phyloP scores from a whole-genome alignment of 2,888 invertebrate species.

The Archips crataeganus region DNA sequence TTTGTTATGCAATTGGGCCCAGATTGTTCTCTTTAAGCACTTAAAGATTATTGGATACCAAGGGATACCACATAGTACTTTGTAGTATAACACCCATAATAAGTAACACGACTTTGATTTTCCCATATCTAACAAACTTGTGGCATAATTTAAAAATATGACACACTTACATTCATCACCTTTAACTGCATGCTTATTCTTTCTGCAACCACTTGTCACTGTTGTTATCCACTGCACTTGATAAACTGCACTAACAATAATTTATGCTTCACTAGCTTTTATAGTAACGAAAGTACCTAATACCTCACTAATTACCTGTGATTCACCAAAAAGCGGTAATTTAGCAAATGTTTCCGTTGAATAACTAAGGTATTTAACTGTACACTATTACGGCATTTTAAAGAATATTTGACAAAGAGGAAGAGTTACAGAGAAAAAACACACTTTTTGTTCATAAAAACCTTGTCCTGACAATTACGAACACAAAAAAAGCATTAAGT shows the following conservation, averaged over 20 bases:
- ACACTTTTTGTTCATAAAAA: too few relatives aligned
- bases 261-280: constrained; percentile 11
- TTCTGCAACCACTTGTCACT: constrained; percentile 18
- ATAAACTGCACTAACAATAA: constrained; percentile 4
- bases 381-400: too few relatives aligned
- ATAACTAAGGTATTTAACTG: neutral
- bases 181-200: constrained; percentile 17
- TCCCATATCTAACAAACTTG: neutral
- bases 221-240: constrained; percentile 17
- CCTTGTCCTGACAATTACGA: too few relatives aligned
- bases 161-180: constrained; percentile 33
- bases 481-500: too few relatives aligned
- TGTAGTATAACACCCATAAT: too few relatives aligned
- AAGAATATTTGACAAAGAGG: too few relatives aligned
- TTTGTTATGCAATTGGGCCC: too few relatives aligned
- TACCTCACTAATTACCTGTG: constrained; percentile 23
- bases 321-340: constrained; percentile 12
- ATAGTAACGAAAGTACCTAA: constrained; percentile 1
- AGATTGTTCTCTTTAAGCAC: too few relatives aligned
- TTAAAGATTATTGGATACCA: too few relatives aligned
- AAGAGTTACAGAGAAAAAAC: too few relatives aligned
- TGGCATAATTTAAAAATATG: neutral
- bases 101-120: too few relatives aligned
- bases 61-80: too few relatives aligned
- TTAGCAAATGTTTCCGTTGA: constrained; percentile 12